These are phyloP conservation scores for Casuarius casuarius DNA, from an alignment of 2,113 vertebrate genomes.

Conservation along the genomic window DNA sequence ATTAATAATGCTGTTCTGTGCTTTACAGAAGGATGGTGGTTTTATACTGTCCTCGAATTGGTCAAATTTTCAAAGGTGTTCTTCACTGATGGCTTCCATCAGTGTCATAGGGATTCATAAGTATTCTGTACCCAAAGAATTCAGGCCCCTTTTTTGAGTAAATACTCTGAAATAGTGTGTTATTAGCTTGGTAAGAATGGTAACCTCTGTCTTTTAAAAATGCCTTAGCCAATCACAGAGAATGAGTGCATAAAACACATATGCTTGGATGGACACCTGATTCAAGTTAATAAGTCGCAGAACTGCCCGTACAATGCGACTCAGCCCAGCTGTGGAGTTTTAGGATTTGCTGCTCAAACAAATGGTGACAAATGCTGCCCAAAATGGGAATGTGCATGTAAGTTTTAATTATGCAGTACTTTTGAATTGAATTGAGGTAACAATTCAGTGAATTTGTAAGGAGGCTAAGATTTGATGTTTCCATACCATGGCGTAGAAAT, in stretches of 20 bases:
- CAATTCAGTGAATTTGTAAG: not conserved
- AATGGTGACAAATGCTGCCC: slow-evolving; percentile 96
- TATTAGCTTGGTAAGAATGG: not conserved
- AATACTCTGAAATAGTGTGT: not conserved
- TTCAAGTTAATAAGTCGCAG: slow-evolving; percentile 92
- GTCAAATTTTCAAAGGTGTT: not conserved
- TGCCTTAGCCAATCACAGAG: slow-evolving; percentile 76
- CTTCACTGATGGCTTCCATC: not conserved
- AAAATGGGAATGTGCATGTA: slow-evolving; percentile 95
- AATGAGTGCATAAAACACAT: slow-evolving; percentile 90
- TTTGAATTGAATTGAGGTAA: not conserved
- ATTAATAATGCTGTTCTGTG: not conserved
- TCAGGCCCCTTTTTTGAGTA: not conserved
- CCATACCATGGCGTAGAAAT: not conserved
- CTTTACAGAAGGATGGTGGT: not conserved
- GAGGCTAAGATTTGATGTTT: not conserved
- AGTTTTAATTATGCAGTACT: slow-evolving; percentile 67
- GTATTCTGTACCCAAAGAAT: not conserved
- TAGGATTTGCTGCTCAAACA: slow-evolving; percentile 87
- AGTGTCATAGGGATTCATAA: not conserved
- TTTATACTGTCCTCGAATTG: not conserved
- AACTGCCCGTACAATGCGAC: slow-evolving; percentile 85
- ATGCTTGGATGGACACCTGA: slow-evolving; percentile 89
- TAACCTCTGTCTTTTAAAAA: slow-evolving; percentile 56
- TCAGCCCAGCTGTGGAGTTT: slow-evolving; percentile 89